These are phyloP conservation scores for Oegoconia quadripuncta DNA, from an alignment of 2,888 invertebrate genomes.

Conservation along the genomic window DNA sequence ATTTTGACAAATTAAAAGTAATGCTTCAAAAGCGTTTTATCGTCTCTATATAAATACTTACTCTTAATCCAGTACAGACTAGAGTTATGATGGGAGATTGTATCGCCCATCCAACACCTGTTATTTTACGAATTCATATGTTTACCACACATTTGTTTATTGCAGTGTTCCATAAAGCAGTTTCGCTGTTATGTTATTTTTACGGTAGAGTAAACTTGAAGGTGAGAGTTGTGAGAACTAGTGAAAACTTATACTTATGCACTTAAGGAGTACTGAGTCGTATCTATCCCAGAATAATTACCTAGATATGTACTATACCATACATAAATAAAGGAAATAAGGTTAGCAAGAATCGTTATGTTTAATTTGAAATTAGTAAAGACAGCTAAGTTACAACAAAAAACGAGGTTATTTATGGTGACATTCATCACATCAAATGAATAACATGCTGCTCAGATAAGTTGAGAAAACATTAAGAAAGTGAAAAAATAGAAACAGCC, in stretches of 20 bases:
- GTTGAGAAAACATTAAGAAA: too few species aligned
- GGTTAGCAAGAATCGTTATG: too few species aligned
- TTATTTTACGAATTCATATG: slow-evolving; percentile 60
- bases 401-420: too few species aligned
- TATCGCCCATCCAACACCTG: slow-evolving; percentile 50
- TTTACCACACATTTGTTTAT: slow-evolving; percentile 35
- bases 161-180: slow-evolving; percentile 32
- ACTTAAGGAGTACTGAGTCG: neutral
- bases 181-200: slow-evolving; percentile 27
- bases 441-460: too few species aligned
- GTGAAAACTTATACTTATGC: slow-evolving; percentile 2
- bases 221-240: slow-evolving; percentile 47
- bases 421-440: too few species aligned
- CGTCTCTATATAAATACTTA: slow-evolving; percentile 21
- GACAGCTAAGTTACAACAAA: too few species aligned
- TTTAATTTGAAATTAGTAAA: too few species aligned
- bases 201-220: slow-evolving; percentile 31
- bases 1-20: too few species aligned
- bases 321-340: too few species aligned
- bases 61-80: slow-evolving; percentile 30
- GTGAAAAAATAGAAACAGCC: too few species aligned
- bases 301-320: too few species aligned
- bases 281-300: too few species aligned
- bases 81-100: slow-evolving; percentile 56
- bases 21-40: neutral